Evolutionary conservation across 2,888 invertebrate genomes (phyloP).

Genomic region (Drosophila tripunctata): DNA sequence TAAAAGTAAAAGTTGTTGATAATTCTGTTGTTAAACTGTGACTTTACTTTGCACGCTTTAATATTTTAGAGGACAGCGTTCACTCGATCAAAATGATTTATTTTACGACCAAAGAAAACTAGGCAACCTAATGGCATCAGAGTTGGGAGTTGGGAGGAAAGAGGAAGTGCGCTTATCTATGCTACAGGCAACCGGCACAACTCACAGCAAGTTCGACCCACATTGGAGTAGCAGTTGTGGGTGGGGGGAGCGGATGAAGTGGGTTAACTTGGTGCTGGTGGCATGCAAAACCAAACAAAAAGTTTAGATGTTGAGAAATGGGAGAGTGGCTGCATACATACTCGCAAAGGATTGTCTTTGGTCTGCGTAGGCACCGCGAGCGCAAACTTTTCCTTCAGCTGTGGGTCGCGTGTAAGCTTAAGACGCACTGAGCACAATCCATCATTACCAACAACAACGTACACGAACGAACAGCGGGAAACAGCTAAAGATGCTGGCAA

Average conservation of each 20-base stretch:
- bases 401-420: slow-evolving; percentile 55
- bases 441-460: slow-evolving; percentile 63
- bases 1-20: slow-evolving; percentile 2
- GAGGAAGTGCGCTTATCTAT: slow-evolving; percentile 50
- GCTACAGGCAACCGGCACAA: slow-evolving; percentile 28
- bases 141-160: slow-evolving; percentile 17
- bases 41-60: slow-evolving; percentile 36
- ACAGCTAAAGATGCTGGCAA: slow-evolving; percentile 9
- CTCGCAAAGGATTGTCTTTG: slow-evolving; percentile 42
- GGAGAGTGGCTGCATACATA: slow-evolving; percentile 25
- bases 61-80: slow-evolving; percentile 54
- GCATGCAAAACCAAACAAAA: slow-evolving; percentile 69
- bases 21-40: slow-evolving; percentile 6
- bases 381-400: slow-evolving; percentile 62
- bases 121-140: slow-evolving; percentile 31
- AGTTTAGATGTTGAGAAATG: slow-evolving; percentile 65
- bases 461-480: slow-evolving; percentile 13
- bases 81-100: slow-evolving; percentile 77
- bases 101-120: slow-evolving; percentile 40
- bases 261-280: slow-evolving; percentile 17
- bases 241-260: not conserved
- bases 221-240: slow-evolving; percentile 33
- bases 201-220: slow-evolving; percentile 37
- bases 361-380: slow-evolving; percentile 63
- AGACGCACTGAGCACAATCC: slow-evolving; percentile 69